Evolutionary conservation across 2,888 invertebrate species (phyloP), one percentile per base, ranked within the genome.

Genomic region (Andrena hattorfiana): DNA sequence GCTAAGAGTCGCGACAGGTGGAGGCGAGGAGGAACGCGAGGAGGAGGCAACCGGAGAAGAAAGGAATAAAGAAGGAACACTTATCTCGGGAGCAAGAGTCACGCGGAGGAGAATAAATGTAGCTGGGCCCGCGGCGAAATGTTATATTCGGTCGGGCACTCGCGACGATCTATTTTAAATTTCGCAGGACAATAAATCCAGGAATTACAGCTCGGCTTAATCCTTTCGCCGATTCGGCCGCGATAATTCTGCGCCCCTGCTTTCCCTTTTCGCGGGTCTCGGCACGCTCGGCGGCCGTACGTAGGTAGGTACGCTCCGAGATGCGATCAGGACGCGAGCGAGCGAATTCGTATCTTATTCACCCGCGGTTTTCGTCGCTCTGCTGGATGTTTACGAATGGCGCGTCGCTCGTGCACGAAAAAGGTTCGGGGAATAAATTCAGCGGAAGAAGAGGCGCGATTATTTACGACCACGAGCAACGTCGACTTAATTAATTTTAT

Each of bases 401-500:
- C 20, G 30, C 20, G 30, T 23, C 67, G 49, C 63, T 28, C 23
- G 30, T 23, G 62, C 35, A 35, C 63, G 63, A 13, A 49, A 63
- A 35, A 32, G 63, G 59, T 48, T 30, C 23, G 10, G 10, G 23
- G 79, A 70, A 79, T 79, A 79, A 79, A 79, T 70, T 69, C 59
- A 49, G 16, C 79, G 49, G 20, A 56, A 42, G 32, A 49, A 35
- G 48, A 42, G 30, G 49, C 4, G 26, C 54, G 51, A 79, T 80
- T 80, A 79, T 79, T 79, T 80, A 80, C 71, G 48, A 54, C 4
- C 71, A 23, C 60, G 66, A 2, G 30, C 28, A 4, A 8, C 54
- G 54, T 60, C 80, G 80, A 67, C 71, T 80, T 80, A 67, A 80
- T 80, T 80, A 80, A 80, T 81, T 81, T 81, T 67, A 67, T 72